Conservation (phyloP, 2,797 vertebrate genomes). For the Rhabdomys pumilio region DNA sequence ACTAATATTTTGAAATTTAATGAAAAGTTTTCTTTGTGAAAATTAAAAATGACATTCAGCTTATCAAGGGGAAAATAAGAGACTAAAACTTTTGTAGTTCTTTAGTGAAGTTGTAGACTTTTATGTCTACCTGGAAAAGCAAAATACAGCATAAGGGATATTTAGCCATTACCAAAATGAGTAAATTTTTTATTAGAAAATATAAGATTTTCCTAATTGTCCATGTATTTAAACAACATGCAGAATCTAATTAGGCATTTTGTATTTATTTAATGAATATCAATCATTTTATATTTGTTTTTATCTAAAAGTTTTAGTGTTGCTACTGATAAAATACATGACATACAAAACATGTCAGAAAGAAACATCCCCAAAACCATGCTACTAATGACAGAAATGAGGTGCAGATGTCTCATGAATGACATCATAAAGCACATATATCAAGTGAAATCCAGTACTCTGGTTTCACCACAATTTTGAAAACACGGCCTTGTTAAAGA, state of each 20-base stretch:
- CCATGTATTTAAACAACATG: not conserved
- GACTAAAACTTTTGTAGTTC: conserved; percentile 1
- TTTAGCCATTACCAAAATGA: conserved; percentile 5
- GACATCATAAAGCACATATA: not conserved
- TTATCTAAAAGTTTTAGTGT: conserved; percentile 50
- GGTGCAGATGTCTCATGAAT: not conserved
- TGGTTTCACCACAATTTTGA: not conserved
- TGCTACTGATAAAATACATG: conserved; percentile 5
- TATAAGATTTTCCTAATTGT: conserved; percentile 17
- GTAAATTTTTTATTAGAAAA: not conserved
- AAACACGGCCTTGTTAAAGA: not conserved
- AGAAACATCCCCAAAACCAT: not conserved
- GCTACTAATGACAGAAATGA: not conserved
- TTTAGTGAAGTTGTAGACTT: not conserved
- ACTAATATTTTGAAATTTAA: not conserved
- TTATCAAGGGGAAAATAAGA: not conserved
- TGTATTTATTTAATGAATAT: not conserved
- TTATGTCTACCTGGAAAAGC: not conserved
- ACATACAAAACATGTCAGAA: not conserved
- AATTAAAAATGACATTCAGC: not conserved
- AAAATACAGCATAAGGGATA: conserved; percentile 1
- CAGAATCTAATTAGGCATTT: not conserved
- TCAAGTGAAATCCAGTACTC: not conserved
- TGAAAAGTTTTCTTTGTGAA: not conserved
- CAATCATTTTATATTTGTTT: not conserved